Base-by-base conservation (phyloP, 2,113 vertebrate genomes). In the Glaucomys volans region DNA sequence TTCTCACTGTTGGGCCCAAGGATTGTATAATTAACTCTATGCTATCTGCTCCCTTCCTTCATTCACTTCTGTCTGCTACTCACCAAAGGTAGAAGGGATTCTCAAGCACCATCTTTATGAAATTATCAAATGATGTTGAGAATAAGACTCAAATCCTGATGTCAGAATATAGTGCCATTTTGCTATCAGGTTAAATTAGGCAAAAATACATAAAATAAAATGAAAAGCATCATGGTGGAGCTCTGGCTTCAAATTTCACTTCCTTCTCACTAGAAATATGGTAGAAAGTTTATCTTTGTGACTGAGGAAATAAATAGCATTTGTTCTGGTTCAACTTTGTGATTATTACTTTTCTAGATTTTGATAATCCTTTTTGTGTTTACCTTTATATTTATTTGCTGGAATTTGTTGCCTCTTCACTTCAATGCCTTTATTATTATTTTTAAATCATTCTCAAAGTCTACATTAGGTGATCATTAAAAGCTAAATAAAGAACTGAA, bases 391-490 rank as follows among this genome's bases (percentile, higher is more conserved):
- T 62, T 71, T 59, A n/a, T 72, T 91, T 81, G n/a, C 40, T 92
- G 7, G 20, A 90, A 72, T 37, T 30, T 24, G 10, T 94, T 75
- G 26, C 22, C 28, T 40, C 16, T 94, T 80, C 40, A 59, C 26
- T 75, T 86, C 20, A 44, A 4, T 47, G 11, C 32, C 50, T 95
- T 94, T 62, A 35, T 67, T 62, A 47, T 37, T 66, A n/a, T 66
- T 75, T 88, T 26, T 5, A 85, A 37, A 66, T 90, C 64, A 82
- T 77, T 87, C 40, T 94, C 37, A 92, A 16, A 59, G 28, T 87
- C 14, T 79, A 8, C 9, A 57, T 77, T 47, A 79, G 18, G 50
- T 75, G 62, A 77, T 72, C 28, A n/a, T 42, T 76, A 71, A 76
- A 81, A 81, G 20, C 37, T 71, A 47, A 71, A n/a, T 80, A 62